phyloP scores from a whole-genome alignment of 2,888 invertebrate species.

The Ectobius pallidus region DNA sequence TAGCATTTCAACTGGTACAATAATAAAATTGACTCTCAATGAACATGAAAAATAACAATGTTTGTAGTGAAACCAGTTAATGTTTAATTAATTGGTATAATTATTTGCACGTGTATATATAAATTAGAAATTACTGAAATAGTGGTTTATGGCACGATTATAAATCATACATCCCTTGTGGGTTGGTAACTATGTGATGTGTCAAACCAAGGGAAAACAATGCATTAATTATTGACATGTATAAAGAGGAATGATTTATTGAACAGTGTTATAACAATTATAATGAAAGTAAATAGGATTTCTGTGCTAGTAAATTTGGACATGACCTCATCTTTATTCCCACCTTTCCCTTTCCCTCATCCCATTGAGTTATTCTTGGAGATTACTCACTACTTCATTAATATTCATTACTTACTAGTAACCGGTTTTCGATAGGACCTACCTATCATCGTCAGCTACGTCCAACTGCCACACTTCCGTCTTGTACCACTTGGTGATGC shows the following conservation, averaged over 20 bases:
- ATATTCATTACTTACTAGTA: too few relatives aligned
- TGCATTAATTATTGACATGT: slow-evolving; percentile 2
- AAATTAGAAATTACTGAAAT: neutral
- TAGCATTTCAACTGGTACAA: slow-evolving; percentile 4
- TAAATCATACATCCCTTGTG: slow-evolving; percentile 2
- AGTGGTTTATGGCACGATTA: neutral
- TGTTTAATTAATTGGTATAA: slow-evolving; percentile 25
- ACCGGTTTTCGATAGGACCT: too few relatives aligned
- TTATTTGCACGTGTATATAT: slow-evolving; percentile 30
- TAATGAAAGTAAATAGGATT: slow-evolving; percentile 3
- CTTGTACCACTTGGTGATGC: too few relatives aligned
- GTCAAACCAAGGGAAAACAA: neutral
- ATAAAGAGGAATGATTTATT: neutral
- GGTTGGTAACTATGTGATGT: slow-evolving; percentile 16
- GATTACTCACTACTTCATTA: too few relatives aligned
- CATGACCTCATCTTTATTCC: too few relatives aligned
- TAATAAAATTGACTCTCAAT: slow-evolving; percentile 21
- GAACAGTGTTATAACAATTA: neutral
- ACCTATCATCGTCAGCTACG: too few relatives aligned
- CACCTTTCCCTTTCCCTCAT: too few relatives aligned
- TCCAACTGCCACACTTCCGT: too few relatives aligned
- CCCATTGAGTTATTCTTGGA: too few relatives aligned
- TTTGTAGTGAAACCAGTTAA: slow-evolving; percentile 7
- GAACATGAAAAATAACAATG: neutral
- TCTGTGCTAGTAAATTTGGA: slow-evolving; percentile 26